A percentile compares a stretch with the other conserved stretches of the same genome.
Conservation (phyloP, 1,140 invertebrate species). For the Yoshiicerus persimilis region DNA sequence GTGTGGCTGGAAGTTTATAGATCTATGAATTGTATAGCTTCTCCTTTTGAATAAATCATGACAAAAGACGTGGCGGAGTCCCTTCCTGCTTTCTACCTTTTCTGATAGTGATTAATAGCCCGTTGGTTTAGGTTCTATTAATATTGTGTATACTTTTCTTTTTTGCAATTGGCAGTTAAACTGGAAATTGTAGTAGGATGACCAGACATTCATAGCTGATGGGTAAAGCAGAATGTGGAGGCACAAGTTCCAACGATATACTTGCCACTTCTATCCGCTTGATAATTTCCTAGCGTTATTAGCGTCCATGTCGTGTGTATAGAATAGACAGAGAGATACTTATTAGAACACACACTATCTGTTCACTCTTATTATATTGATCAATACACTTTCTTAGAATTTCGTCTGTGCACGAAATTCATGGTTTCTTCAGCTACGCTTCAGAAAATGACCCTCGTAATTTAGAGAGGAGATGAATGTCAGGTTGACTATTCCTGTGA, state of each 20-base stretch:
- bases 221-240: neutral
- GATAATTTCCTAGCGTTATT: neutral
- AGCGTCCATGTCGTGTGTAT: neutral
- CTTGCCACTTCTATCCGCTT: neutral
- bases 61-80: neutral
- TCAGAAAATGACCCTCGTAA: neutral
- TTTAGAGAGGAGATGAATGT: neutral
- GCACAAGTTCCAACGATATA: neutral
- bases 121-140: neutral
- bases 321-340: no score
- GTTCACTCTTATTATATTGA: neutral
- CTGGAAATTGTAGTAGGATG: neutral
- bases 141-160: neutral
- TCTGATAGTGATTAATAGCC: neutral
- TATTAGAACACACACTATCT: no score
- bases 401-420: neutral
- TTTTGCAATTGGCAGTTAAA: neutral
- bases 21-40: neutral
- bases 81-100: neutral
- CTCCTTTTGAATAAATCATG: neutral
- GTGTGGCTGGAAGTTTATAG: neutral
- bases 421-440: neutral
- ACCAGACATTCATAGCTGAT: no score
- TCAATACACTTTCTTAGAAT: neutral
- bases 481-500: neutral